phyloP scores from a whole-genome alignment of 2,797 vertebrate species.

The Muraenolepis orangiensis region DNA sequence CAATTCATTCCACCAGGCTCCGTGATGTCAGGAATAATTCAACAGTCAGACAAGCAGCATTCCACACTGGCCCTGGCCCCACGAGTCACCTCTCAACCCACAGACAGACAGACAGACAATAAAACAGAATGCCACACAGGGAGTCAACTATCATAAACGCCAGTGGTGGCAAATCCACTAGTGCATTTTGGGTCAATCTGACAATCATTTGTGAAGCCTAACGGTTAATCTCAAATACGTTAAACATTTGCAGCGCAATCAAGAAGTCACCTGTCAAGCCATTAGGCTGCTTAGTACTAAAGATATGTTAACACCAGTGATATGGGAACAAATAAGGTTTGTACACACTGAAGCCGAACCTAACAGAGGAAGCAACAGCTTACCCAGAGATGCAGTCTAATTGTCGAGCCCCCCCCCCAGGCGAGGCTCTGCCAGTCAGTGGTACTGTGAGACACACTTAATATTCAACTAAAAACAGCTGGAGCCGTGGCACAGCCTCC shows the following conservation, averaged over 20 bases:
- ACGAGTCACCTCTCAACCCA: constrained; percentile 41
- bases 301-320: background rate
- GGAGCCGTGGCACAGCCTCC: constrained; percentile 21
- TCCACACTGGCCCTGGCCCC: constrained; percentile 70
- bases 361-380: constrained; percentile 46
- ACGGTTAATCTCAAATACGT: constrained; percentile 14
- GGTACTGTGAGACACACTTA: constrained; percentile 35
- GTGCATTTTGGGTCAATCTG: constrained; percentile 14
- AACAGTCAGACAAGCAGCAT: constrained; percentile 68
- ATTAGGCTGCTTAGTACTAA: background rate
- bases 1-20: constrained; percentile 63
- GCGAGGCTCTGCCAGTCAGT: constrained; percentile 26
- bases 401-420: constrained; percentile 31
- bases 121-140: background rate
- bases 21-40: constrained; percentile 72
- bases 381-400: constrained; percentile 50
- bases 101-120: constrained; percentile 4
- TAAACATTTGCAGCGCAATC: background rate
- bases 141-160: background rate
- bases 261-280: background rate
- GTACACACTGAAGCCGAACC: constrained; percentile 3
- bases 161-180: constrained; percentile 21
- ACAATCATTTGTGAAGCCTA: constrained; percentile 26
- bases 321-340: background rate
- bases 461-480: constrained; percentile 28